These are phyloP conservation scores for Callorhinus ursinus DNA, from an alignment of 2,113 vertebrate species.

Conservation along the genomic window DNA sequence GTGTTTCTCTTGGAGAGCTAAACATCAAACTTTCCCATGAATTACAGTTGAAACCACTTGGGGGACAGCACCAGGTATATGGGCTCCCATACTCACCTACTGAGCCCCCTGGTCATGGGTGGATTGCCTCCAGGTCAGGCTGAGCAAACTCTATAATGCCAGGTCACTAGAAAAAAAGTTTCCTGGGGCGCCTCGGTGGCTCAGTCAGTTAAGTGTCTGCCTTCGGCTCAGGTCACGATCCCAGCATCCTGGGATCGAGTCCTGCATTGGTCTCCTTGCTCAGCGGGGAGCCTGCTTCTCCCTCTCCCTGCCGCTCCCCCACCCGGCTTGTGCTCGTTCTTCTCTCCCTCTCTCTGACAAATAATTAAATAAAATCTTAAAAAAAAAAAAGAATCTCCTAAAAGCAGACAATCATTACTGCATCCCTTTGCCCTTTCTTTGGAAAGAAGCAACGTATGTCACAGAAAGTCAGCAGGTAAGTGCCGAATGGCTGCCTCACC, in stretches of 20 bases:
- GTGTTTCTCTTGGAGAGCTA: not conserved
- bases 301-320: not conserved
- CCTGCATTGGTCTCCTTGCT: not conserved
- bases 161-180: not conserved
- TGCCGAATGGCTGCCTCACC: not conserved
- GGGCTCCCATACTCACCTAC: not conserved
- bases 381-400: not conserved
- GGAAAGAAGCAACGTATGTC: slow-evolving; percentile 4
- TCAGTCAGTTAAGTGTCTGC: not conserved
- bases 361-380: too few species aligned
- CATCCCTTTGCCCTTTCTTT: not conserved
- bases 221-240: not conserved
- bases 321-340: not conserved
- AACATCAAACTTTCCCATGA: not conserved
- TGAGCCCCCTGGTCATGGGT: not conserved
- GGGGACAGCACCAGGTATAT: not conserved
- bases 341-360: not conserved
- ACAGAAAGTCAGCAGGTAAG: not conserved
- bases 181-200: not conserved
- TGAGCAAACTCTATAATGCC: not conserved
- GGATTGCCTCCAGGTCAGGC: not conserved
- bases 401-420: not conserved
- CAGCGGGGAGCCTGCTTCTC: not conserved
- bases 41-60: not conserved
- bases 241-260: not conserved